A percentile compares a stretch with the other conserved stretches of the same genome.
phyloP scores from a whole-genome alignment of 2,888 invertebrate species.

The Cyaniris semiargus region DNA sequence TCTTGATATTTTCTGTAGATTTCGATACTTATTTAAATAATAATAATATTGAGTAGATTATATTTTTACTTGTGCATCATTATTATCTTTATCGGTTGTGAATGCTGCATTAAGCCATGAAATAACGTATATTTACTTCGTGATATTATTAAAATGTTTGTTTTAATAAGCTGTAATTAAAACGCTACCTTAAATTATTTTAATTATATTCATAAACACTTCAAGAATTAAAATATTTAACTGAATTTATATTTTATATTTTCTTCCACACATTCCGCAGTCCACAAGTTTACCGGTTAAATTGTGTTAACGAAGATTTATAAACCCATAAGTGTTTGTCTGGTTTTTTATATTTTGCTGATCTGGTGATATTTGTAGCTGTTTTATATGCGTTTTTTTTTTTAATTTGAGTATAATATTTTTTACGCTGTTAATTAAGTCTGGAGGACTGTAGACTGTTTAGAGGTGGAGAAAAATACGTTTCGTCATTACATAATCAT shows the following conservation, averaged over 20 bases:
- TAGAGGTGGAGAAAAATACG: background rate
- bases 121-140: background rate
- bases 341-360: too few relatives aligned
- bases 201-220: background rate
- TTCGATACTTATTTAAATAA: too few relatives aligned
- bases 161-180: background rate
- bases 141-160: background rate
- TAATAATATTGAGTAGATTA: too few relatives aligned
- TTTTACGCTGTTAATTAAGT: too few relatives aligned
- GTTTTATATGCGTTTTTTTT: too few relatives aligned
- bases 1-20: too few relatives aligned
- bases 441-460: too few relatives aligned
- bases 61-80: too few relatives aligned
- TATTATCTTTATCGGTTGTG: too few relatives aligned
- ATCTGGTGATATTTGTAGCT: too few relatives aligned
- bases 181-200: background rate
- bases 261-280: background rate
- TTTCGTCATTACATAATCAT: background rate
- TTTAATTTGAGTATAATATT: too few relatives aligned
- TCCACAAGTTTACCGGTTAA: background rate
- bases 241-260: background rate
- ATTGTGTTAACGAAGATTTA: background rate
- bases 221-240: background rate
- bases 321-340: too few relatives aligned
- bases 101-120: background rate